Base-by-base conservation (phyloP, 1,140 invertebrate species). In the Drosophila mayri region DNA sequence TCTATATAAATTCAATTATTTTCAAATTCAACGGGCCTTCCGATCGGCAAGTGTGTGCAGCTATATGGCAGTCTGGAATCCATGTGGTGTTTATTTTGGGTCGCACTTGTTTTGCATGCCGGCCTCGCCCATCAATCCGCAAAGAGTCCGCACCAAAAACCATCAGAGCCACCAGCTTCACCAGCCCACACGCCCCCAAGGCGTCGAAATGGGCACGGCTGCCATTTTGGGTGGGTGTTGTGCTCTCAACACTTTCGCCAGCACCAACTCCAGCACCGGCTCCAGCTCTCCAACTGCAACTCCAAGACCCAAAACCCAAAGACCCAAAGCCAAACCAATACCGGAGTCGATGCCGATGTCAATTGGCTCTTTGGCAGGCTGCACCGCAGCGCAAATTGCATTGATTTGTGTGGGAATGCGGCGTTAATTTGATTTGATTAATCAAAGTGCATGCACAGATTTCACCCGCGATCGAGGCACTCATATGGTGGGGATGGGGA, bases 401-500 rank as follows among this genome's bases (percentile, higher is more conserved):
- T 90, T 90, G 85, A 90, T 90, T 90, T 90, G 85, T 90, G 85
- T 90, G 85, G 85, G 85, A 90, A 90, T 81, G 66, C 79, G 73
- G 73, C 77, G 77, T 80, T 85, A 85, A 90, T 88, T 90, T 90
- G 85, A 90, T 90, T 90, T 90, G 85, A 90, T 90, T 90, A 90
- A 90, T 90, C 84, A 87, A 78, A 80, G 62, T 64, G 67, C 84
- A 80, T 60, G 85, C 61, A 63, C 49, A 71, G 84, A 84, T 87
- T 88, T 87, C 76, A 88, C 72, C 80, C 60, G 18, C 71, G 64
- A 55, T 68, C 65, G 38, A 22, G 37, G 41, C 18, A 32, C 37
- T 12, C 18, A 32, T 40, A 55, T 28, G 50, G 40, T 35, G 50
- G 40, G 43, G 44, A 47, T 52, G 50, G 40, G 50, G 71, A 64